A percentile compares a stretch with the other conserved stretches of the same genome.
Evolutionary conservation across 2,797 vertebrate species (phyloP).

Genomic region (Danio albolineatus): DNA sequence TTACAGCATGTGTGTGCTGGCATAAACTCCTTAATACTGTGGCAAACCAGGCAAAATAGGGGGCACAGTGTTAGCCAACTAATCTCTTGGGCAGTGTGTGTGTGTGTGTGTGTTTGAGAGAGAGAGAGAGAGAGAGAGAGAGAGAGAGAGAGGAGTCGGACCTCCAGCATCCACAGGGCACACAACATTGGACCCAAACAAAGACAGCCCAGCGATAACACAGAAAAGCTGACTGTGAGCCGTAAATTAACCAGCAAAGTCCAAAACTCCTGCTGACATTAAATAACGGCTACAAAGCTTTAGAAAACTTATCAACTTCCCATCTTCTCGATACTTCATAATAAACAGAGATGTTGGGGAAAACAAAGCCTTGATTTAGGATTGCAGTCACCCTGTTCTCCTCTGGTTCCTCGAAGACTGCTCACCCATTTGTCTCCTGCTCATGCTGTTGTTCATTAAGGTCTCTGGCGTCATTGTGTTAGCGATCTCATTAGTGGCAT

Average conservation of each 20-base stretch:
- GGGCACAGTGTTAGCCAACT: background rate
- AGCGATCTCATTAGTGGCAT: conserved; percentile 41
- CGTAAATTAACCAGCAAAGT: conserved; percentile 14
- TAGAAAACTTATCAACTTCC: background rate
- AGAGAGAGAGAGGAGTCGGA: no score
- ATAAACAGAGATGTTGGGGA: background rate
- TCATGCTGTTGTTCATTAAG: conserved; percentile 40
- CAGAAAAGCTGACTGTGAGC: background rate
- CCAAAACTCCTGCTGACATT: background rate
- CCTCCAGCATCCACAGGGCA: conserved; percentile 13
- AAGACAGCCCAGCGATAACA: background rate
- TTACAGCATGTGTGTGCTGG: conserved; percentile 19
- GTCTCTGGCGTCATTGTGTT: conserved; percentile 27
- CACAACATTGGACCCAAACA: background rate
- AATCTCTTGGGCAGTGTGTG: background rate
- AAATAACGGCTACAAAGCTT: background rate
- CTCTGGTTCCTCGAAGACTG: background rate
- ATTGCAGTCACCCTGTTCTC: background rate
- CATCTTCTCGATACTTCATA: background rate
- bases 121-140: no score
- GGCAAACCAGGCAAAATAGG: conserved; percentile 14
- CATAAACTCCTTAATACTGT: conserved; percentile 1
- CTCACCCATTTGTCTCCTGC: background rate
- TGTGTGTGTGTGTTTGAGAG: no score
- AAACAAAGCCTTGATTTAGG: background rate